phyloP scores from a whole-genome alignment of 2,888 invertebrate genomes.

The Scaptomyza flava region DNA sequence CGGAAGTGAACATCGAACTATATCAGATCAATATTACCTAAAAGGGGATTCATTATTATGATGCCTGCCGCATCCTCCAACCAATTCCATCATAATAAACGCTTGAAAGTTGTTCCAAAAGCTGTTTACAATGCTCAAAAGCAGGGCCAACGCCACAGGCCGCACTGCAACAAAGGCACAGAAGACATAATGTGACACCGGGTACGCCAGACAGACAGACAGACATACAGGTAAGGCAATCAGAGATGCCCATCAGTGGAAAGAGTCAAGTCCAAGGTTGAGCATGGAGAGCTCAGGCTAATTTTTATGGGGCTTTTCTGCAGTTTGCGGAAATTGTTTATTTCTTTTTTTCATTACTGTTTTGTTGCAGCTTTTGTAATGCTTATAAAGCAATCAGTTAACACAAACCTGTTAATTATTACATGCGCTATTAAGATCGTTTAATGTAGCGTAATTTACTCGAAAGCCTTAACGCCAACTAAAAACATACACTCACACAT shows the following conservation, averaged over 20 bases:
- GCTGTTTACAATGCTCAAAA: constrained; percentile 38
- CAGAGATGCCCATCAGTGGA: constrained; percentile 34
- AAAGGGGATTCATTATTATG: constrained; percentile 24
- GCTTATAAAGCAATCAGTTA: constrained; percentile 39
- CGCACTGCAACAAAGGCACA: constrained; percentile 25
- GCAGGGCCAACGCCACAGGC: background rate
- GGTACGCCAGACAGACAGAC: constrained; percentile 14
- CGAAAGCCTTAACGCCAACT: background rate
- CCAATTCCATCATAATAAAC: constrained; percentile 37
- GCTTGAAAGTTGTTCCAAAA: constrained; percentile 73
- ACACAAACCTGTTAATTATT: constrained; percentile 43
- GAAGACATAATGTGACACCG: constrained; percentile 48
- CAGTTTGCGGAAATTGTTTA: constrained; percentile 34
- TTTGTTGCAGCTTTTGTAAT: constrained; percentile 21
- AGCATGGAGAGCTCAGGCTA: constrained; percentile 14
- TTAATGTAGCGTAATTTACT: constrained; percentile 6
- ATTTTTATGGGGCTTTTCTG: constrained; percentile 14
- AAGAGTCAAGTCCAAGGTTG: constrained; percentile 73
- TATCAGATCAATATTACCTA: constrained; percentile 36
- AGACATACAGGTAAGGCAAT: constrained; percentile 5
- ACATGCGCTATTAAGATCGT: constrained; percentile 9
- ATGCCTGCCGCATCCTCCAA: constrained; percentile 20
- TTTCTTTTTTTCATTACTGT: constrained; percentile 1
- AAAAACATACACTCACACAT: background rate
- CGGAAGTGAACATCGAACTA: constrained; percentile 56